Evolutionary conservation across 2,888 invertebrate genomes (phyloP).

Genomic region (Palloptera scutellata): DNA sequence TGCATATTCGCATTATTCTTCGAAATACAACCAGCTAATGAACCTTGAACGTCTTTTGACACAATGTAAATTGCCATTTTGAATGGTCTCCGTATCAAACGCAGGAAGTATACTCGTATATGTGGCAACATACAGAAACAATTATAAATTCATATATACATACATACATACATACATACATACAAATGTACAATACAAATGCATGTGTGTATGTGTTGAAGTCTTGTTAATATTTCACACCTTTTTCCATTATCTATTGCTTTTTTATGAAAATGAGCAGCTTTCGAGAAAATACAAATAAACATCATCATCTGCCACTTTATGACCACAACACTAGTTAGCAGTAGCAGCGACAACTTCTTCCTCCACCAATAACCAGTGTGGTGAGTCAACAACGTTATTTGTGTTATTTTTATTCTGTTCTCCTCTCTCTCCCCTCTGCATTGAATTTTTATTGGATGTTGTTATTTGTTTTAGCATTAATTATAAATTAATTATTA

Average conservation of each 20-base stretch:
- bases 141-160: too few relatives aligned
- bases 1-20: too few relatives aligned
- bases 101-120: too few relatives aligned
- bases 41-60: too few relatives aligned
- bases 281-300: slow-evolving; percentile 20
- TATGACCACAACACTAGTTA: background rate
- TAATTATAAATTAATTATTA: slow-evolving; percentile 31
- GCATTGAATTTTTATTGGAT: slow-evolving; percentile 22
- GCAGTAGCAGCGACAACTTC: background rate
- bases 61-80: too few relatives aligned
- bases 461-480: slow-evolving; percentile 33
- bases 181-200: background rate
- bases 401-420: background rate
- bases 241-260: slow-evolving; percentile 52
- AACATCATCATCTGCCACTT: slow-evolving; percentile 30
- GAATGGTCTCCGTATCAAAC: too few relatives aligned
- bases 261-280: slow-evolving; percentile 43
- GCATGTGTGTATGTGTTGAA: slow-evolving; percentile 41
- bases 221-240: slow-evolving; percentile 58
- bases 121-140: too few relatives aligned
- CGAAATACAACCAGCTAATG: too few relatives aligned
- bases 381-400: slow-evolving; percentile 11
- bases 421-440: background rate
- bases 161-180: too few relatives aligned
- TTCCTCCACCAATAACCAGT: background rate